Percentiles rank a stretch among this genome's conserved stretches.
Evolutionary conservation across 2,888 invertebrate genomes (phyloP).

Genomic region (Orchestes rusci): DNA sequence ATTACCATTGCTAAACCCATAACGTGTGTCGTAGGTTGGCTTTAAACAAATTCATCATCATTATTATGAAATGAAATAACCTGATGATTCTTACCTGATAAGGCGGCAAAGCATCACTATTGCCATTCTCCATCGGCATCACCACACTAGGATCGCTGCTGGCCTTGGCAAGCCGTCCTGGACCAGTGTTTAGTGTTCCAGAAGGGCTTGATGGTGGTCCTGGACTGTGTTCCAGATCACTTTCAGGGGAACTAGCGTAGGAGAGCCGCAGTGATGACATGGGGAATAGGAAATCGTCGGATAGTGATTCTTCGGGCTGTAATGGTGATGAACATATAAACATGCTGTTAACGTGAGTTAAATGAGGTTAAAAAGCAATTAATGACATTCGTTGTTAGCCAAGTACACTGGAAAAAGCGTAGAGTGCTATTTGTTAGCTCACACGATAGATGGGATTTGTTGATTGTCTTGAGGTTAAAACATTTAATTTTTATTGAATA

Average conservation of each 20-base stretch:
- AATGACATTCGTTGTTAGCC: neutral
- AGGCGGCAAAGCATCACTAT: constrained; percentile 68
- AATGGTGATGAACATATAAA: constrained; percentile 29
- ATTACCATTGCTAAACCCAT: constrained; percentile 38
- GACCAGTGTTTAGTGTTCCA: constrained; percentile 43
- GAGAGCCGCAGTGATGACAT: constrained; percentile 93
- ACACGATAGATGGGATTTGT: too few species aligned
- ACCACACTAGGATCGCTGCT: constrained; percentile 94
- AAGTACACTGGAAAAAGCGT: neutral
- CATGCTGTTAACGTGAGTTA: neutral
- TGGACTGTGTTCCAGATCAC: constrained; percentile 84
- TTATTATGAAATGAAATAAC: constrained; percentile 25
- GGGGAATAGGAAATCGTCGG: constrained; percentile 98
- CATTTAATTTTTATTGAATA: too few species aligned
- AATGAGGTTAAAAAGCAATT: neutral
- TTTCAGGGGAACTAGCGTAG: constrained; percentile 94
- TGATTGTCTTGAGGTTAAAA: too few species aligned
- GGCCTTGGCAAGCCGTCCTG: constrained; percentile 58
- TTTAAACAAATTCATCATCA: constrained; percentile 25
- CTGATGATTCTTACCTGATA: constrained; percentile 66
- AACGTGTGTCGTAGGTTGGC: constrained; percentile 42
- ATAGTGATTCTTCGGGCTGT: constrained; percentile 93
- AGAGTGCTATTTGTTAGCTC: too few species aligned
- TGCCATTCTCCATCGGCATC: constrained; percentile 75
- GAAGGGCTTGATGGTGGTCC: constrained; percentile 54